Conservation (phyloP, 2,888 invertebrate genomes). For the Sphaerophoria taeniata region DNA sequence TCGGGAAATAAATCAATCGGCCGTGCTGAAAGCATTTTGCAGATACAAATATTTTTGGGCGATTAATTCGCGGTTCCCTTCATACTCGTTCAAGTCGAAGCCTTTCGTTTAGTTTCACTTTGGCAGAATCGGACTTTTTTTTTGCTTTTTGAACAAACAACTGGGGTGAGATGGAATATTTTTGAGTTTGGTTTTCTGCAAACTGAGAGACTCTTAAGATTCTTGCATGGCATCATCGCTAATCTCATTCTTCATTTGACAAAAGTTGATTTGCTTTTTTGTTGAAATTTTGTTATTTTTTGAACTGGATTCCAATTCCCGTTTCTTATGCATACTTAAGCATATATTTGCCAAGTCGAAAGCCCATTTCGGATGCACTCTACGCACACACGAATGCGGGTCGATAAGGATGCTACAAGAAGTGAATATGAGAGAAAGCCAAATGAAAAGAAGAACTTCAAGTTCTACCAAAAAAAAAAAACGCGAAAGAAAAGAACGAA, state of each 20-base stretch:
- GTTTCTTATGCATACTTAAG: conserved; percentile 43
- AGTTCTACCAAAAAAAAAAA: conserved; percentile 21
- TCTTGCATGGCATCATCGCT: conserved; percentile 69
- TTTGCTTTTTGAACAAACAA: background rate
- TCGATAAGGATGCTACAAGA: conserved; percentile 47
- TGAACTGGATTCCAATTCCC: background rate
- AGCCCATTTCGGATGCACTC: conserved; percentile 50
- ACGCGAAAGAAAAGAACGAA: background rate
- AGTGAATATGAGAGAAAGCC: conserved; percentile 37
- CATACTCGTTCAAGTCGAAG: too few relatives aligned
- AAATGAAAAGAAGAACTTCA: background rate
- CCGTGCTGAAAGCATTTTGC: conserved; percentile 74
- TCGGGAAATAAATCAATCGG: conserved; percentile 71
- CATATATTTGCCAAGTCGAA: conserved; percentile 5
- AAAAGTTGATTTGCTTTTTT: conserved; percentile 62
- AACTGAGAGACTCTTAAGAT: conserved; percentile 69
- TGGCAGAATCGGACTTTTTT: conserved; percentile 22
- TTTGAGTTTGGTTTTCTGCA: conserved; percentile 32
- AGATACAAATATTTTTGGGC: conserved; percentile 71
- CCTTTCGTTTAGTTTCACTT: background rate
- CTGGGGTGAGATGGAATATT: background rate
- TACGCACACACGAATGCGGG: conserved; percentile 53
- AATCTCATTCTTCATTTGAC: conserved; percentile 73
- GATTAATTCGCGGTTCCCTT: conserved; percentile 68
- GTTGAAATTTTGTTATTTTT: background rate